A percentile compares a stretch with the other conserved stretches of the same genome.
phyloP scores from a whole-genome alignment of 2,888 invertebrate species.

The Nephrotoma flavescens region DNA sequence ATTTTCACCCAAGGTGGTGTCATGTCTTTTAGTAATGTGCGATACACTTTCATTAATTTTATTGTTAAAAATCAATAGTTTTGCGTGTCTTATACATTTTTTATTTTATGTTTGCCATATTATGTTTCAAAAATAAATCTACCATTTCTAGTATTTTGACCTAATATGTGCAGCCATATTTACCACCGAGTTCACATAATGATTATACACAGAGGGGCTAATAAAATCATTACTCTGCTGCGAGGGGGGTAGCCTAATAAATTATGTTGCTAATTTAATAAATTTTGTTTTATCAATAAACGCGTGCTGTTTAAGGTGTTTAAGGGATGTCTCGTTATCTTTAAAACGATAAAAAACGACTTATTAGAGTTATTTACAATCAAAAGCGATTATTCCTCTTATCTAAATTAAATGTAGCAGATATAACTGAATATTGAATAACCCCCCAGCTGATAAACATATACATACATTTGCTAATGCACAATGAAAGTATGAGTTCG shows the following conservation, averaged over 20 bases:
- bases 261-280: neutral
- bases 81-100: neutral
- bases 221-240: neutral
- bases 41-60: neutral
- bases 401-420: too few species aligned
- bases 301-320: neutral
- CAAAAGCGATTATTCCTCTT: too few species aligned
- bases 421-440: too few species aligned
- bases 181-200: too few species aligned
- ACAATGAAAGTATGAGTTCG: too few species aligned
- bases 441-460: too few species aligned
- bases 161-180: too few species aligned
- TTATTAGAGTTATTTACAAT: too few species aligned
- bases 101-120: neutral
- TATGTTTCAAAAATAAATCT: neutral
- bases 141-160: neutral
- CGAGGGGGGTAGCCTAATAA: too few species aligned
- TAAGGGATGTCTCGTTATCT: neutral
- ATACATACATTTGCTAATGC: too few species aligned
- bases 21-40: neutral
- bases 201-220: neutral
- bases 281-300: neutral
- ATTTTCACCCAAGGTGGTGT: neutral
- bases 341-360: neutral
- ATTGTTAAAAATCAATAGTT: neutral